Percentiles rank a stretch among this genome's conserved stretches.
Evolutionary conservation across 2,113 vertebrate species (phyloP).

Genomic region (Setophaga petechia): DNA sequence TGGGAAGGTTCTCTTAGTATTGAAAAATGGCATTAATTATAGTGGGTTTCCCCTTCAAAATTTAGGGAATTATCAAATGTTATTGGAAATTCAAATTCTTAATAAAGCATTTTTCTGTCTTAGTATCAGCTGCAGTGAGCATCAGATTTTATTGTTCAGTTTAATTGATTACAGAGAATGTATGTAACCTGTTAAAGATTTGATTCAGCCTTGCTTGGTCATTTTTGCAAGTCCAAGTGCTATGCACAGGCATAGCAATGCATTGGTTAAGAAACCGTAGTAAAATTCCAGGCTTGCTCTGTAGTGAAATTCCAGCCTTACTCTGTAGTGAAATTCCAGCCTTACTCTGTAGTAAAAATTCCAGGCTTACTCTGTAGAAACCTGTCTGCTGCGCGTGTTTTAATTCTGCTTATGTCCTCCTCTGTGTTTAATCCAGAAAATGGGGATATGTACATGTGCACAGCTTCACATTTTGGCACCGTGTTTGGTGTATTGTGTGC

Average conservation of each 20-base stretch:
- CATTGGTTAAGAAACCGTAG: neutral
- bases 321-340: neutral
- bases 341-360: neutral
- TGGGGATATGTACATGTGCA: slow-evolving; percentile 20
- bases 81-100: neutral
- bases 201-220: neutral
- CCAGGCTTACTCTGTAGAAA: neutral
- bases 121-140: neutral
- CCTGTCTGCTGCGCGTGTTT: neutral
- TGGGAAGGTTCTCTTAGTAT: neutral
- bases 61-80: neutral
- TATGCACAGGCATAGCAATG: neutral
- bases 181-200: neutral
- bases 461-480: slow-evolving; percentile 53
- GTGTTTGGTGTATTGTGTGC: slow-evolving; percentile 27
- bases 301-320: neutral
- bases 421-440: slow-evolving; percentile 53
- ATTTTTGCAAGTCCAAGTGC: neutral
- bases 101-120: neutral
- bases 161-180: neutral
- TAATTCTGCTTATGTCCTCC: slow-evolving; percentile 41
- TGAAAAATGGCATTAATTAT: neutral
- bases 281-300: neutral
- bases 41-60: neutral
- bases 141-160: neutral